Conservation (phyloP, 2,888 invertebrate species). For the Scrobipalpa costella region DNA sequence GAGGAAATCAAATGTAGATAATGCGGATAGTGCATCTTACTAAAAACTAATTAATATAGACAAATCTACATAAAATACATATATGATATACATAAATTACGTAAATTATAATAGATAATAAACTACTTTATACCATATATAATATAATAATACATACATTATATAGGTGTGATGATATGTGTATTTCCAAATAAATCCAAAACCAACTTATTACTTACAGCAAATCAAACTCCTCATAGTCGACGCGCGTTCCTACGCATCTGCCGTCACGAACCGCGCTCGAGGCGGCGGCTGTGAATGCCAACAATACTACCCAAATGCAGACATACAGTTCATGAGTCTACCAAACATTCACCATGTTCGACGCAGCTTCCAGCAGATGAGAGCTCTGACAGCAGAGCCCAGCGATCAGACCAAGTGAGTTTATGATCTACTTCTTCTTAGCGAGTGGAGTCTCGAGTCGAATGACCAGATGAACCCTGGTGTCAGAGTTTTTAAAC, state of each 20-base stretch:
- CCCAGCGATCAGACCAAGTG: conserved; percentile 90
- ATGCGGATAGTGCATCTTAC: too few species aligned
- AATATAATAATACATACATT: too few species aligned
- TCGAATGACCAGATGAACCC: too few species aligned
- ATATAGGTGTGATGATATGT: too few species aligned
- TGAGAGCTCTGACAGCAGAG: conserved; percentile 89
- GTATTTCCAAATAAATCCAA: not conserved
- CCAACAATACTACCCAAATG: conserved; percentile 95
- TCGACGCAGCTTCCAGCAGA: conserved; percentile 93
- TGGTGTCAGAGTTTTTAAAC: too few species aligned
- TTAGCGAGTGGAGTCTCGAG: too few species aligned
- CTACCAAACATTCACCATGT: conserved; percentile 98
- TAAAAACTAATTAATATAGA: too few species aligned
- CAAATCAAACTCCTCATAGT: conserved; percentile 90
- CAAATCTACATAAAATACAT: too few species aligned
- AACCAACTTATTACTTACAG: conserved; percentile 67
- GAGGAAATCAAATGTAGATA: too few species aligned
- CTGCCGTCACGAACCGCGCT: conserved; percentile 97
- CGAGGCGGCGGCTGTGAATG: conserved; percentile 99
- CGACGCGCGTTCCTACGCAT: conserved; percentile 97
- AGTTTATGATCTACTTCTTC: conserved; percentile 33
- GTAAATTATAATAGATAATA: too few species aligned
- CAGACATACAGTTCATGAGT: conserved; percentile 98
- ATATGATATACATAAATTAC: too few species aligned
- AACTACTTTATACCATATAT: too few species aligned